Evolutionary conservation across 1,140 invertebrate species (phyloP).

Genomic region (Gonatopus flavifemur): DNA sequence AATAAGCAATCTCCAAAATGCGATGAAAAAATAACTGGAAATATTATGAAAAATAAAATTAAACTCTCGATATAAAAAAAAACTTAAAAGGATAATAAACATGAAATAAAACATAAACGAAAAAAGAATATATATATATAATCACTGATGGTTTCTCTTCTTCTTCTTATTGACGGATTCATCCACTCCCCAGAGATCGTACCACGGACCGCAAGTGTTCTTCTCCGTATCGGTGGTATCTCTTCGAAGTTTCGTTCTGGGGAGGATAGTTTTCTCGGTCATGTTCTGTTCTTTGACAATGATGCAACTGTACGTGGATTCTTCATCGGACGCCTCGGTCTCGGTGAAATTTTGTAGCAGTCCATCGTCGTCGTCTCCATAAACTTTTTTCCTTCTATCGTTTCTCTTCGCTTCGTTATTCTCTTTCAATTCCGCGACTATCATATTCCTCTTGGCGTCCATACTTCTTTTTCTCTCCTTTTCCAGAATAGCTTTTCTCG

Average conservation of each 20-base stretch:
- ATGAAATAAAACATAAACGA: constrained; percentile 22
- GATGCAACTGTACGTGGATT: constrained; percentile 66
- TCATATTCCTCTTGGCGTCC: constrained; percentile 52
- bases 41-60: constrained; percentile 8
- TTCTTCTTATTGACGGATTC: constrained; percentile 59
- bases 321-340: constrained; percentile 62
- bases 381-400: constrained; percentile 59
- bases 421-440: constrained; percentile 51
- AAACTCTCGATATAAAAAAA: not conserved
- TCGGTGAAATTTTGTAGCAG: constrained; percentile 52
- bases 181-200: constrained; percentile 78
- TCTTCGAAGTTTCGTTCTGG: constrained; percentile 70
- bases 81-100: constrained; percentile 4
- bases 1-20: constrained; percentile 1
- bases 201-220: constrained; percentile 84
- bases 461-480: constrained; percentile 63
- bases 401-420: constrained; percentile 59
- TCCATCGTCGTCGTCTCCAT: constrained; percentile 59
- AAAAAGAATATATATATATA: constrained; percentile 37
- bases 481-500: constrained; percentile 58
- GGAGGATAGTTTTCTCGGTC: constrained; percentile 65
- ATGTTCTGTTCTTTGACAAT: constrained; percentile 55
- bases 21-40: not conserved
- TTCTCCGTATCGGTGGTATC: constrained; percentile 55
- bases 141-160: constrained; percentile 44